A percentile compares a stretch with the other conserved stretches of the same genome.
phyloP scores from a whole-genome alignment of 2,888 invertebrate species.

The Dascillus cervinus region DNA sequence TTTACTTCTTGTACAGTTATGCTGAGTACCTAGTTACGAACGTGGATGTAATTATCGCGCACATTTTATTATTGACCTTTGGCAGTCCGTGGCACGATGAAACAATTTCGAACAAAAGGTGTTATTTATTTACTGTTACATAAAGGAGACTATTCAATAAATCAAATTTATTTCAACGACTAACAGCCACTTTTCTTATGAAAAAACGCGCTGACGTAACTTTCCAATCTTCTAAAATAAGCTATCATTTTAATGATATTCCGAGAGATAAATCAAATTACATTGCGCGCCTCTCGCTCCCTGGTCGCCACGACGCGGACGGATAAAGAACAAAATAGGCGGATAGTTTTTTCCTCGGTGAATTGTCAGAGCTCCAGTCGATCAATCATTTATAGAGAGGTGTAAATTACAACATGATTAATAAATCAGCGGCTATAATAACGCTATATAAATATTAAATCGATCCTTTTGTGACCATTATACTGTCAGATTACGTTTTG shows the following conservation, averaged over 20 bases:
- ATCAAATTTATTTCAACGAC: slow-evolving; percentile 12
- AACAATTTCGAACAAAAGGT: no score
- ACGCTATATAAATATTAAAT: slow-evolving; percentile 6
- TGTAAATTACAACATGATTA: slow-evolving; percentile 9
- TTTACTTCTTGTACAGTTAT: no score
- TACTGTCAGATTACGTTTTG: no score
- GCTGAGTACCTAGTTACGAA: no score
- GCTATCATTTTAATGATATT: slow-evolving; percentile 8
- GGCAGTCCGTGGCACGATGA: no score
- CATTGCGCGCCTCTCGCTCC: no score
- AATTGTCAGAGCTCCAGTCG: neutral
- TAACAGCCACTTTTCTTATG: slow-evolving; percentile 11
- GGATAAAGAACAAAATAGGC: neutral
- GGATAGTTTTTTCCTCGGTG: neutral
- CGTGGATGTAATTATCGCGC: no score
- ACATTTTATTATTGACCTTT: no score
- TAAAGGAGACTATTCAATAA: slow-evolving; percentile 12
- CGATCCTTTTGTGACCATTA: slow-evolving; percentile 2
- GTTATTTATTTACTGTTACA: slow-evolving; percentile 11
- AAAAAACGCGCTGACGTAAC: slow-evolving; percentile 10
- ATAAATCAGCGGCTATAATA: slow-evolving; percentile 8
- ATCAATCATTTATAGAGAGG: slow-evolving; percentile 11
- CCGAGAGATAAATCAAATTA: slow-evolving; percentile 4
- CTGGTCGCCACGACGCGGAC: neutral
- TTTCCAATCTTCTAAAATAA: slow-evolving; percentile 10